Base-by-base conservation (phyloP, 1,140 invertebrate genomes). In the Coboldia fuscipes region DNA sequence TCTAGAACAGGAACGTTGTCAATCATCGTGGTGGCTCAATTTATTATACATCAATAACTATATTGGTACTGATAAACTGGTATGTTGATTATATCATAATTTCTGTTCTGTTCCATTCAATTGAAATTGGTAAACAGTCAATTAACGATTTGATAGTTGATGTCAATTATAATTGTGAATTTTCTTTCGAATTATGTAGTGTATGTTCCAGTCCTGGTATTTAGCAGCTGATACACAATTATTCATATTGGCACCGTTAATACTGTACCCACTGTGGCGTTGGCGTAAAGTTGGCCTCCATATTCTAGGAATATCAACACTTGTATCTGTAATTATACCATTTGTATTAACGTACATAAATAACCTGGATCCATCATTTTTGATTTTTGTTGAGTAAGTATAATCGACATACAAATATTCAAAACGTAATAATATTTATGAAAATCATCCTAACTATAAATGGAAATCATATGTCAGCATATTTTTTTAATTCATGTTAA, bases 161-260 rank as follows among this genome's bases (percentile, higher is more conserved):
- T n/a, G n/a, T n/a, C n/a, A n/a, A n/a, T n/a, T n/a, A n/a, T n/a
- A n/a, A 35, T 3, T 23, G 7, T 10, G 6, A 16, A 17, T 34
- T 20, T 16, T 29, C 20, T 33, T 5, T 35, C 7, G 5, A 15
- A 29, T 63, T 64, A 34, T 24, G n/a, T 53, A 85, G 80, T 89
- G 85, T 47, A 79, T 90, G 68, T 78, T 78, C 32, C 81, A 83
- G 64, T 75, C 80, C 0, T 92, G 85, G 85, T 90, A 88, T 45
- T 57, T 92, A 33, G 51, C 83, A 4, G 81, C 80, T 35, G 83
- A 90, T 48, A 83, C 82, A 28, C 83, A 88, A 50, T 60, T 88
- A 35, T 85, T 83, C 51, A 60, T 83, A 38, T 50, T 85, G 2
- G 73, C 77, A 14, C 75, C 81, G 1, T 53, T 82, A 14, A 63